Conservation (phyloP, 2,113 vertebrate species). For the Engraulis encrasicolus region DNA sequence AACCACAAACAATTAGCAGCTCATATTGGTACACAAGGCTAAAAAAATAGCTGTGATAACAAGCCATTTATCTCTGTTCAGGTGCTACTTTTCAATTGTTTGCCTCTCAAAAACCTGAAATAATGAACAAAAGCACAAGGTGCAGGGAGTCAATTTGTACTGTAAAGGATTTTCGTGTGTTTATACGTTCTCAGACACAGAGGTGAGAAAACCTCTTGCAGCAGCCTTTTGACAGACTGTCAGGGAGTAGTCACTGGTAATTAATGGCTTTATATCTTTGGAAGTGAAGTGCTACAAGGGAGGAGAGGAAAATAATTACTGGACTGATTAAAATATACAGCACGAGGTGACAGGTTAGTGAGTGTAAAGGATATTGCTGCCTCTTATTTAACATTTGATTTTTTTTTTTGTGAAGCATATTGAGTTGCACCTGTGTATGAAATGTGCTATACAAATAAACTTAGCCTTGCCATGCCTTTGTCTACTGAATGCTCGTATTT, state of each 20-base stretch:
- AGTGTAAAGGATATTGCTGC: no score
- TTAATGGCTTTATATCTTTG: slow-evolving; percentile 53
- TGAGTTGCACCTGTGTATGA: no score
- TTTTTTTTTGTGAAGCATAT: no score
- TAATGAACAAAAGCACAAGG: slow-evolving; percentile 22
- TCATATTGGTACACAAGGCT: slow-evolving; percentile 25
- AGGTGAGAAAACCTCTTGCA: slow-evolving; percentile 59
- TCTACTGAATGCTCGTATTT: no score
- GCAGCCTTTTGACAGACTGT: slow-evolving; percentile 53
- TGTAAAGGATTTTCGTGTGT: slow-evolving; percentile 30
- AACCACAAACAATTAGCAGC: slow-evolving; percentile 47
- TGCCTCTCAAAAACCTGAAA: no score
- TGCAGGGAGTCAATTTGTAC: slow-evolving; percentile 12
- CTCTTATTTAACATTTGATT: no score
- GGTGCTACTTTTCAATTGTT: neutral
- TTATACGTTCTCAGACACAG: slow-evolving; percentile 21
- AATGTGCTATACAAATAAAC: no score
- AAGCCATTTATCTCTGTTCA: slow-evolving; percentile 32
- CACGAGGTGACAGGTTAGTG: no score
- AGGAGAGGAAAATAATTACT: slow-evolving; percentile 58
- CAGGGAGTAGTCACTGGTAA: slow-evolving; percentile 48
- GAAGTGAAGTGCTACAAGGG: slow-evolving; percentile 59
- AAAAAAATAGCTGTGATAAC: slow-evolving; percentile 38
- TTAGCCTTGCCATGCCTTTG: no score
- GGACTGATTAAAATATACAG: no score